Conservation (phyloP, 2,113 vertebrate species). For the Eurypyga helias region DNA sequence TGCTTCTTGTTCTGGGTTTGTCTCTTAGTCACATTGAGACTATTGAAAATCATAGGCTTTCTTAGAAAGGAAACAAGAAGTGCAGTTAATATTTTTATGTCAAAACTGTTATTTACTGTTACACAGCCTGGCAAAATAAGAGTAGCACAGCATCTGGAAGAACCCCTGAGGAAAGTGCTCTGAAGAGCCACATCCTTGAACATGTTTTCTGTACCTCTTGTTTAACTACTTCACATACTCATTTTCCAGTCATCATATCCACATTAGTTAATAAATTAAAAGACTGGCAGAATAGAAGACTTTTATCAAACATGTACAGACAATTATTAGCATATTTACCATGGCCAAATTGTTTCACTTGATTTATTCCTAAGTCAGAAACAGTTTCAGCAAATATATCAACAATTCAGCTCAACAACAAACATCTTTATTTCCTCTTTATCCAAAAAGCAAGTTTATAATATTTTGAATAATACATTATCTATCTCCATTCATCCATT, state of each 20-base stretch:
- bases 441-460: slow-evolving; percentile 14
- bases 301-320: slow-evolving; percentile 44
- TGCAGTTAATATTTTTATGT: not conserved
- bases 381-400: not conserved
- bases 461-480: slow-evolving; percentile 44
- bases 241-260: slow-evolving; percentile 1
- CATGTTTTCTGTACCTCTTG: not conserved
- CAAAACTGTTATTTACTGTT: not conserved
- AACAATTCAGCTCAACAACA: not conserved
- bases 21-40: not conserved
- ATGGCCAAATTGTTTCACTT: slow-evolving; percentile 15
- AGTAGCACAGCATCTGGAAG: not conserved
- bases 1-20: not conserved
- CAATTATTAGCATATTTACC: slow-evolving; percentile 40
- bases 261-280: slow-evolving; percentile 37
- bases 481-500: slow-evolving; percentile 9
- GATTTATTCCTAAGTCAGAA: slow-evolving; percentile 38
- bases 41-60: not conserved
- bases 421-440: not conserved
- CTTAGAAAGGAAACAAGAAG: not conserved
- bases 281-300: not conserved
- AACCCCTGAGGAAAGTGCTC: not conserved
- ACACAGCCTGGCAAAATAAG: not conserved
- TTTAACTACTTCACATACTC: not conserved
- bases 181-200: not conserved